These are phyloP conservation scores for Polyommatus iphigenia DNA, from an alignment of 2,888 invertebrate genomes.

Conservation along the genomic window DNA sequence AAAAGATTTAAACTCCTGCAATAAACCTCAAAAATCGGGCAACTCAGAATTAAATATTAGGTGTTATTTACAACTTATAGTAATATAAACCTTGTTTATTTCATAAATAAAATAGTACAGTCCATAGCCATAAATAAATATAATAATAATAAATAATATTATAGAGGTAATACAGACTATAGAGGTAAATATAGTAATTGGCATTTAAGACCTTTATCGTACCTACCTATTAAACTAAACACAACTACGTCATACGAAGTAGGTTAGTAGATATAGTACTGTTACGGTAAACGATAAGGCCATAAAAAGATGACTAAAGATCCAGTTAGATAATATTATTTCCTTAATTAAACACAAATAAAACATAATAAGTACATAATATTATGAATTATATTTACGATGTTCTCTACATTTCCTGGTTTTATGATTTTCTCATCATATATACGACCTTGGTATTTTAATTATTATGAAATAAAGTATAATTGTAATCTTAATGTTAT, in stretches of 20 bases:
- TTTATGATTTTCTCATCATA: neutral
- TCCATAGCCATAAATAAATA: no score
- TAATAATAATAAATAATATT: no score
- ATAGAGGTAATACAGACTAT: no score
- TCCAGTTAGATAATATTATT: constrained; percentile 22
- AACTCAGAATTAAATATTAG: no score
- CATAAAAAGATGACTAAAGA: constrained; percentile 9
- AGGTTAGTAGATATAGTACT: neutral
- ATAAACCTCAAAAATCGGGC: no score
- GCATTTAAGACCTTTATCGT: no score
- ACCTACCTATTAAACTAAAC: no score
- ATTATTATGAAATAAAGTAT: constrained; percentile 1
- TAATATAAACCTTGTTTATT: no score
- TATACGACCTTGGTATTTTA: constrained; percentile 12
- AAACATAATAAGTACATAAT: constrained; percentile 17
- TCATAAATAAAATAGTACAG: no score
- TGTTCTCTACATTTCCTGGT: constrained; percentile 4
- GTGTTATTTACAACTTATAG: no score
- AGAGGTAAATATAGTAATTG: no score
- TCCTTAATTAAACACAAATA: constrained; percentile 19
- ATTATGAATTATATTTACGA: constrained; percentile 11
- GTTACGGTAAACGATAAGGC: neutral
- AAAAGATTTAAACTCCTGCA: no score
- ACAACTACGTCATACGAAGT: neutral
- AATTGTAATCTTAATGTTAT: neutral